Conservation (phyloP, 2,797 vertebrate genomes). For the Pygocentrus nattereri region DNA sequence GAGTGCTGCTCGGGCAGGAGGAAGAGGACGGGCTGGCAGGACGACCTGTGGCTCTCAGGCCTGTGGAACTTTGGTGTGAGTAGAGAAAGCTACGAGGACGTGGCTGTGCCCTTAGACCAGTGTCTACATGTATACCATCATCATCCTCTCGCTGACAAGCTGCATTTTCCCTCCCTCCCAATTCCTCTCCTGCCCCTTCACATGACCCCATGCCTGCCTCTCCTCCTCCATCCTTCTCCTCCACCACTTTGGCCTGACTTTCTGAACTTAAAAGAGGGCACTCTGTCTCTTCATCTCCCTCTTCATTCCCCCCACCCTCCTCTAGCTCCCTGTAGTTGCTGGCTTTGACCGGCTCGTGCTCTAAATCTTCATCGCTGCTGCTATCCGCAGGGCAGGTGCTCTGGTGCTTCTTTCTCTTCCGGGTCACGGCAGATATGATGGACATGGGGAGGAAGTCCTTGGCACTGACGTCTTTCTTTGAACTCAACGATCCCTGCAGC, state of each 20-base stretch:
- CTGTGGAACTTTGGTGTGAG: constrained; percentile 50
- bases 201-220: constrained; percentile 10
- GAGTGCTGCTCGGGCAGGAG: constrained; percentile 26
- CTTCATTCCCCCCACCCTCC: constrained; percentile 36
- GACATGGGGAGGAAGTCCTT: constrained; percentile 89
- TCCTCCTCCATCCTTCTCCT: constrained; percentile 25
- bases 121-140: constrained; percentile 55
- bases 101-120: constrained; percentile 74
- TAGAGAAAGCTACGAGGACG: constrained; percentile 64
- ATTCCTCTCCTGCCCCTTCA: constrained; percentile 18
- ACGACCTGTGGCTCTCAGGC: background rate
- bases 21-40: constrained; percentile 50
- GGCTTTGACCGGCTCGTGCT: constrained; percentile 82
- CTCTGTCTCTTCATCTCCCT: constrained; percentile 42
- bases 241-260: constrained; percentile 42
- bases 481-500: constrained; percentile 81
- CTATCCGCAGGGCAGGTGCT: constrained; percentile 80
- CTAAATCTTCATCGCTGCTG: constrained; percentile 88
- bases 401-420: constrained; percentile 90
- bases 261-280: constrained; percentile 37
- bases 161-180: constrained; percentile 1
- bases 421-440: constrained; percentile 88
- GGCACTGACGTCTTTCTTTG: constrained; percentile 84
- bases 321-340: constrained; percentile 66
- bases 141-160: constrained; percentile 2